Conservation (phyloP, 2,113 vertebrate species). For the Rhinogobius similis region DNA sequence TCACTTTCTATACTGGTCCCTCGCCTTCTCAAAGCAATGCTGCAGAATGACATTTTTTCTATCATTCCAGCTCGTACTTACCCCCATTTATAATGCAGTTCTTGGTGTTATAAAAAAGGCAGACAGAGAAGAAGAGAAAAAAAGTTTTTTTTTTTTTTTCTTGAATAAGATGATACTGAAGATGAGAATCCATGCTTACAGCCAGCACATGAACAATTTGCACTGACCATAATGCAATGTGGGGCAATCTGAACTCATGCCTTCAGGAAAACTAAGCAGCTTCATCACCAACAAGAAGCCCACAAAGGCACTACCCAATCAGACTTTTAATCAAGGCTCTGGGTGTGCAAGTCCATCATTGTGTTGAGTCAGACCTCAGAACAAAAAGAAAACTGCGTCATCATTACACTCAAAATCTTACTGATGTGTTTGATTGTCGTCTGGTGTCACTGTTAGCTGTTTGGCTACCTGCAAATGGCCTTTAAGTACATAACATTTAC, state of each 20-base stretch:
- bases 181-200: too few relatives aligned
- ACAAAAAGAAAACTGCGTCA: slow-evolving; percentile 5
- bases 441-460: too few relatives aligned
- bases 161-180: too few relatives aligned
- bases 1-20: slow-evolving; percentile 27
- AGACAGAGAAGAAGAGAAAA: not conserved
- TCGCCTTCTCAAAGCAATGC: slow-evolving; percentile 24
- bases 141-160: not conserved
- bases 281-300: not conserved
- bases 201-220: not conserved
- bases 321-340: slow-evolving; percentile 34
- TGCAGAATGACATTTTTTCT: slow-evolving; percentile 17
- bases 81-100: not conserved
- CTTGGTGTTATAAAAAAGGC: not conserved
- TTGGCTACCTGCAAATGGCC: not conserved
- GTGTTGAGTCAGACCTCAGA: slow-evolving; percentile 25
- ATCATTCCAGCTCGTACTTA: slow-evolving; percentile 2
- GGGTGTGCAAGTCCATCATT: slow-evolving; percentile 2
- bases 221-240: too few relatives aligned
- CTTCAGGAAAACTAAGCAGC: not conserved
- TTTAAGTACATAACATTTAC: too few relatives aligned
- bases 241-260: not conserved
- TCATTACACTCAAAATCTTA: slow-evolving; percentile 34
- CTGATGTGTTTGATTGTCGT: slow-evolving; percentile 41
- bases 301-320: slow-evolving; percentile 5